Conservation (phyloP, 2,113 vertebrate genomes). For the Dasyornis broadbenti region DNA sequence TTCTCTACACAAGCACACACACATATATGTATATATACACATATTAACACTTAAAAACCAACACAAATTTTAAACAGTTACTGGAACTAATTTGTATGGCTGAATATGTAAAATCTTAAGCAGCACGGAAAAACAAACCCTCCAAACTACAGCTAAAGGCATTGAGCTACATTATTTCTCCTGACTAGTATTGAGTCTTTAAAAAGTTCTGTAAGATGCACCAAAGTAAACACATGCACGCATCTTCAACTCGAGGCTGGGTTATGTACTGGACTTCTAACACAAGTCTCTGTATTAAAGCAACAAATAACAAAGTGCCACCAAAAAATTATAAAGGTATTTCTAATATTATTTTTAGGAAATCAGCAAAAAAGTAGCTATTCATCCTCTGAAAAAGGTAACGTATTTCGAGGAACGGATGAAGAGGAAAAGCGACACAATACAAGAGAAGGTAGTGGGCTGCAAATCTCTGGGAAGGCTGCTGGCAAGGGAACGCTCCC, state of each 20-base stretch:
- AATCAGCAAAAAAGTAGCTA: rapidly evolving
- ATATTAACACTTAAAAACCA: rapidly evolving
- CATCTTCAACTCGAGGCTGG: rapidly evolving
- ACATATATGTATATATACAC: rapidly evolving
- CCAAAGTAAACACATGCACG: rapidly evolving
- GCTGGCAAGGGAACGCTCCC: background rate
- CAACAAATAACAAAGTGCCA: background rate
- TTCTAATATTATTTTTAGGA: background rate
- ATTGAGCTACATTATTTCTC: rapidly evolving
- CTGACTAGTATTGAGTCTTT: background rate
- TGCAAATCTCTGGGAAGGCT: no score
- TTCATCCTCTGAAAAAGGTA: rapidly evolving
- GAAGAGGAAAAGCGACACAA: rapidly evolving
- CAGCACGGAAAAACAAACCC: background rate
- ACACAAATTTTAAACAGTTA: background rate
- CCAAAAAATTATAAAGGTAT: background rate
- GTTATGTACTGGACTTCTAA: background rate
- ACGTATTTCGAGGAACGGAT: rapidly evolving
- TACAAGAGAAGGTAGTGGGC: rapidly evolving
- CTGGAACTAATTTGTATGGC: rapidly evolving
- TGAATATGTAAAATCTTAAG: background rate
- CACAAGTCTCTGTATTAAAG: background rate
- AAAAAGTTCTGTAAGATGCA: background rate
- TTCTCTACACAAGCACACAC: background rate
- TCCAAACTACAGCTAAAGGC: background rate